Evolutionary conservation across 2,113 vertebrate species (phyloP), one percentile per base, ranked within the genome.

Genomic region (Tragelaphus imberbis): DNA sequence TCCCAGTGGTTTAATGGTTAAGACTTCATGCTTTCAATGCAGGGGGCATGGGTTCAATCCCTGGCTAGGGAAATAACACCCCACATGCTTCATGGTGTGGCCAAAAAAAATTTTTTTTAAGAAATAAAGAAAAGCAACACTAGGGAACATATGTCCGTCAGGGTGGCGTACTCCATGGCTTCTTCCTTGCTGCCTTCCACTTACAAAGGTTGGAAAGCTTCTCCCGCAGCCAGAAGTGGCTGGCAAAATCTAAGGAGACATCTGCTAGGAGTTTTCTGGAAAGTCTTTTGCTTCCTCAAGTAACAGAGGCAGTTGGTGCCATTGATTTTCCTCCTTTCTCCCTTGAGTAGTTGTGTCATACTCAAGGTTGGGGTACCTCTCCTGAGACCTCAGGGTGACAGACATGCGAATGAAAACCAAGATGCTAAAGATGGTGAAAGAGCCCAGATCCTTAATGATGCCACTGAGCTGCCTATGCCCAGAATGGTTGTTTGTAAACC

Each of bases 111-210:
- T 1, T 2, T 25, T 77, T 44, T 44, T 77, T 3, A 13, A 36
- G 33, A 40, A 71, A 71, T n/a, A 40, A 40, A 79, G 77, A 25
- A 93, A 93, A 44, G 56, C 23, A 59, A 4, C 28, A 10, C 3
- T 47, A 17, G 21, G 65, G n/a, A 47, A 58, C 3, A 16, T 11
- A 7, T 8, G n/a, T 65, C 28, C 40, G 2, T 55, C 33, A 68
- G 21, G 30, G 28, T 9, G 2, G 14, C 10, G 2, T 1, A 4
- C 25, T 14, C 6, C 13, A 33, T 33, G 47, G 1, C 7, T 40
- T 75, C 55, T 82, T 75, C n/a, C 36, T 47, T 40, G 56, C 40
- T 56, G 40, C 44, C 75, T n/a, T 25, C 33, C 14, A 6, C 28
- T 86, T 33, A 8, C 0, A 2, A 49, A 95, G 63, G 23, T 6